Base-by-base conservation (phyloP, 1,140 invertebrate genomes). In the Cherax destructor region DNA sequence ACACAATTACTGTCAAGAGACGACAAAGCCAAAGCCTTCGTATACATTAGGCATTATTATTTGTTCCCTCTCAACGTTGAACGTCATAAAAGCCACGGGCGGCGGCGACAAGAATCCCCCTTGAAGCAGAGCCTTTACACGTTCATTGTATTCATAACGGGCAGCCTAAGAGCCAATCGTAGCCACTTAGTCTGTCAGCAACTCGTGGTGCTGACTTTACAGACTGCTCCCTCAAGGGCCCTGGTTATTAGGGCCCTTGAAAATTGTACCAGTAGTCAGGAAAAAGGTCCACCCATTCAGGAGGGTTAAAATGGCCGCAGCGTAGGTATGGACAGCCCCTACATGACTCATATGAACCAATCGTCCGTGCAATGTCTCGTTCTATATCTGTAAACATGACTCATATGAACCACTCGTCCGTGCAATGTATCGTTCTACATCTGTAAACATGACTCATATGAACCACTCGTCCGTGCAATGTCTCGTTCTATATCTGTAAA, bases 221-320 rank as follows among this genome's bases (percentile, higher is more conserved):
- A 61, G 56, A 56, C 52, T 30, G 24, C 6, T 56, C n/a, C 4
- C 47, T 87, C 86, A 47, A 56, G 61, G 59, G 76, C 41, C n/a
- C 52, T 5, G 59, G 77, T 79, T 47, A 87, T 87, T 79, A 87
- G 86, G n/a, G 21, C 74, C 86, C 86, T 87, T 87, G 86, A 59
- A 79, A 87, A 79, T 87, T 79, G 86, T 87, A 87, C 86, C 76
- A 61, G 76, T 59, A 87, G 52, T 79, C 86, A 79, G 74, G 86
- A 61, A 79, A 87, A 79, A 21, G 65, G 7, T 49, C 69, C 74
- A 41, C 24, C 74, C 30, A 41, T 78, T 49, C 49, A 24, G n/a
- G 16, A 47, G 69, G 21, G 24, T 24, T 41, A 41, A 76, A 76
- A 49, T 47, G 72, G 72, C 41, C 65, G 7, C 11, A 59, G 6